Evolutionary conservation across 2,888 invertebrate species (phyloP).

Genomic region (Nesidiocoris tenuis): DNA sequence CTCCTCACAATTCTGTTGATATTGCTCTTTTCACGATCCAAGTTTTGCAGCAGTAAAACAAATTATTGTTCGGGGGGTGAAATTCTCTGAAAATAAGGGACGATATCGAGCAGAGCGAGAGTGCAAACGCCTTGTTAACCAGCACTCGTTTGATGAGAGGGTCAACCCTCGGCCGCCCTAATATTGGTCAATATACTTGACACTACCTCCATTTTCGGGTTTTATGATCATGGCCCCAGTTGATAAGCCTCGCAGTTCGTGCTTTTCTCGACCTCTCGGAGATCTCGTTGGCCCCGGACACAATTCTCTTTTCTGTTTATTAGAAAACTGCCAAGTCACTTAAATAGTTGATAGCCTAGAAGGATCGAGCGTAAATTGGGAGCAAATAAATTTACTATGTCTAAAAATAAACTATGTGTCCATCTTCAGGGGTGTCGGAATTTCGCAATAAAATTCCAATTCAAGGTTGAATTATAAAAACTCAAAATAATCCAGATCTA

Average conservation of each 20-base stretch:
- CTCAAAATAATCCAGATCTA: too few species aligned
- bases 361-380: too few species aligned
- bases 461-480: too few species aligned
- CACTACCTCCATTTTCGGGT: slow-evolving; percentile 23
- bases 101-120: not conserved
- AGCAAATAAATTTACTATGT: too few species aligned
- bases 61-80: too few species aligned
- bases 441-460: too few species aligned
- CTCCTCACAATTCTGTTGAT: too few species aligned
- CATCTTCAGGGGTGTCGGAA: too few species aligned
- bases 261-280: slow-evolving; percentile 22
- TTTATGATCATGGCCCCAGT: slow-evolving; percentile 27
- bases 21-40: too few species aligned
- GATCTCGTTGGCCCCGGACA: slow-evolving; percentile 1
- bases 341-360: not conserved
- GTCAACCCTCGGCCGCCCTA: slow-evolving; percentile 24
- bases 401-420: too few species aligned
- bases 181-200: slow-evolving; percentile 36
- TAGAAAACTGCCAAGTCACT: not conserved
- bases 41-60: too few species aligned
- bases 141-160: slow-evolving; percentile 6
- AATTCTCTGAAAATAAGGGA: too few species aligned
- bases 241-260: slow-evolving; percentile 36
- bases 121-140: slow-evolving; percentile 18
- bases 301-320: slow-evolving; percentile 23